Base-by-base conservation (phyloP, 2,888 invertebrate genomes). In the Meganola albula region DNA sequence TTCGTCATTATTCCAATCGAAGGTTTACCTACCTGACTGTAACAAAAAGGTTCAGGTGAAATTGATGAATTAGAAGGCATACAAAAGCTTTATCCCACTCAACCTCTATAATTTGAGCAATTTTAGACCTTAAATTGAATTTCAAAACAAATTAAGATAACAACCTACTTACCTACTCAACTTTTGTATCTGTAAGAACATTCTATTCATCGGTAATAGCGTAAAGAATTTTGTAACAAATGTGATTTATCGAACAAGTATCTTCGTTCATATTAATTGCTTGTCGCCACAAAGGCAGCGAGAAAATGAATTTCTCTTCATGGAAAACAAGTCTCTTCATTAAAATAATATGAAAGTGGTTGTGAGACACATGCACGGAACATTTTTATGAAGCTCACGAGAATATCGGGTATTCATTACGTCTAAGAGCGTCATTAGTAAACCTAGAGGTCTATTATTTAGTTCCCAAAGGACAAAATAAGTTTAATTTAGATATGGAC, bases 261-360 rank as follows among this genome's bases (percentile, higher is more conserved):
- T 6, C n/a, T 23, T 5, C 9, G 36, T 26, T 13, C 4, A 16
- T 24, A 33, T 37, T 30, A 37, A 44, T 46, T 33, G 13, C 25
- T 31, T 20, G 23, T 44, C 32, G 11, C 14, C 16, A 45, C 13
- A 44, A 41, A 46, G 21, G 21, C 37, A n/a, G 21, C 27, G 21
- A 24, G 23, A 10, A 41, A 33, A 33, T 37, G 8, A 33, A 40
- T 41, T 46, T 30, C 18, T 24, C 36, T 25, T 31, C 25, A 10
- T 12, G 30, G 16, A 30, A 28, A 12, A 33, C 37, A 33, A 40
- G 23, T 30, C 24, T 21, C 43, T 39, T 48, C 27, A 43, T 38
- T 45, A 43, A 34, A 38, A 34, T 43, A 47, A 42, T 38, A 36
- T 37, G 34, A 47, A 35, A 35, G 35, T 34, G 31, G 40, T 31